These are phyloP conservation scores for Archaeoteleia sp. DNA, from an alignment of 2,888 invertebrate genomes.

Conservation along the genomic window DNA sequence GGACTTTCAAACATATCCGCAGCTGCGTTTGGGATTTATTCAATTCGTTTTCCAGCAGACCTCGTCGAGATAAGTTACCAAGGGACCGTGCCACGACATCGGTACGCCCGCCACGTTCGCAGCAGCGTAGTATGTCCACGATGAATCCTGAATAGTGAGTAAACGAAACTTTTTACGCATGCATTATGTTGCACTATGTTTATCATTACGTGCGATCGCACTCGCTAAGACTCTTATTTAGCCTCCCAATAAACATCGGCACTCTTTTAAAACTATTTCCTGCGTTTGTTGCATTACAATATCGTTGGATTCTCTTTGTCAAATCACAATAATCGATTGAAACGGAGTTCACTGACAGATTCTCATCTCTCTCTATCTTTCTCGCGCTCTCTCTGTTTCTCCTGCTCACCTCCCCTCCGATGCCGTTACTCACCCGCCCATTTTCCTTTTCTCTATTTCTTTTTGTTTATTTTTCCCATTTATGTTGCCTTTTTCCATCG, in stretches of 20 bases:
- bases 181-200: slow-evolving; percentile 10
- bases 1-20: slow-evolving; percentile 43
- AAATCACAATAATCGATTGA: slow-evolving; percentile 29
- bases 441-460: slow-evolving; percentile 10
- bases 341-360: slow-evolving; percentile 43
- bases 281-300: not conserved
- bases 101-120: slow-evolving; percentile 55
- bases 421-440: slow-evolving; percentile 42
- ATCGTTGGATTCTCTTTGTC: slow-evolving; percentile 19
- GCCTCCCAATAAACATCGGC: not conserved
- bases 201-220: slow-evolving; percentile 23
- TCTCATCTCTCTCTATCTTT: slow-evolving; percentile 31
- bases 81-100: slow-evolving; percentile 48
- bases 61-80: slow-evolving; percentile 19
- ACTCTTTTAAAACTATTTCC: not conserved
- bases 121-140: slow-evolving; percentile 73
- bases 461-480: slow-evolving; percentile 3
- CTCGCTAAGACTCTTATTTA: slow-evolving; percentile 36
- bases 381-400: slow-evolving; percentile 28
- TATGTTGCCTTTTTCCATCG: not conserved
- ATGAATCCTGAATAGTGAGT: slow-evolving; percentile 77
- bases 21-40: slow-evolving; percentile 28
- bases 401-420: slow-evolving; percentile 11
- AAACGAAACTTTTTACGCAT: slow-evolving; percentile 54
- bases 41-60: slow-evolving; percentile 22